Evolutionary conservation across 2,888 invertebrate genomes (phyloP).

Genomic region (Dasypogon diadema): DNA sequence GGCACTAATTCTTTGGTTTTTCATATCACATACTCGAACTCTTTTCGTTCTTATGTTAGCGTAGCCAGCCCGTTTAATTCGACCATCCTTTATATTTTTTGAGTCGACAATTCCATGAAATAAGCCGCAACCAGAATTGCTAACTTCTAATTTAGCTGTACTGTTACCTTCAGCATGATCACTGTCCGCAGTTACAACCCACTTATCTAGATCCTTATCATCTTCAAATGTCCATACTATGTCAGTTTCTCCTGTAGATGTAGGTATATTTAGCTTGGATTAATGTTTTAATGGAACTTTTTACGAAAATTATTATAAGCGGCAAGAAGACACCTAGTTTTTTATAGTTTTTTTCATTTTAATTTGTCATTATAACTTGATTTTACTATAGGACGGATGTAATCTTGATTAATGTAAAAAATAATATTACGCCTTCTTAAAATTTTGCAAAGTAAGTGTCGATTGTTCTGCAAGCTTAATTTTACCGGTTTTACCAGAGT

Average conservation of each 20-base stretch:
- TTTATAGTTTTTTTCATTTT: too few species aligned
- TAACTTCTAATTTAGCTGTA: slow-evolving; percentile 75
- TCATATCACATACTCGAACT: slow-evolving; percentile 71
- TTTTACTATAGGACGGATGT: too few species aligned
- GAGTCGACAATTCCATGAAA: slow-evolving; percentile 80
- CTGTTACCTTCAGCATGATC: slow-evolving; percentile 88
- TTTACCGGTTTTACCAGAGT: too few species aligned
- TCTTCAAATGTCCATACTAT: slow-evolving; percentile 79
- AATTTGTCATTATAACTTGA: too few species aligned
- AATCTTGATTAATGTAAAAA: too few species aligned
- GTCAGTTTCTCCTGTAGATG: slow-evolving; percentile 77
- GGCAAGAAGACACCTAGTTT: too few species aligned
- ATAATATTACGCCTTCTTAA: too few species aligned
- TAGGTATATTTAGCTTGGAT: too few species aligned
- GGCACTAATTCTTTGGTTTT: neutral
- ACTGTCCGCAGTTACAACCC: slow-evolving; percentile 81
- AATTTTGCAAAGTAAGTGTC: too few species aligned
- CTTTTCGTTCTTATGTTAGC: slow-evolving; percentile 81
- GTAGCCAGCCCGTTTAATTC: slow-evolving; percentile 82
- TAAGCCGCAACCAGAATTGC: slow-evolving; percentile 76
- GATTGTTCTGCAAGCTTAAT: too few species aligned
- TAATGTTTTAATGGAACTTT: too few species aligned
- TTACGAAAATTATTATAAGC: too few species aligned
- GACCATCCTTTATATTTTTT: slow-evolving; percentile 84
- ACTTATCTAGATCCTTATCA: slow-evolving; percentile 75